A percentile compares a stretch with the other conserved stretches of the same genome.
Conservation (phyloP, 2,797 vertebrate species). For the Alectoris magna region DNA sequence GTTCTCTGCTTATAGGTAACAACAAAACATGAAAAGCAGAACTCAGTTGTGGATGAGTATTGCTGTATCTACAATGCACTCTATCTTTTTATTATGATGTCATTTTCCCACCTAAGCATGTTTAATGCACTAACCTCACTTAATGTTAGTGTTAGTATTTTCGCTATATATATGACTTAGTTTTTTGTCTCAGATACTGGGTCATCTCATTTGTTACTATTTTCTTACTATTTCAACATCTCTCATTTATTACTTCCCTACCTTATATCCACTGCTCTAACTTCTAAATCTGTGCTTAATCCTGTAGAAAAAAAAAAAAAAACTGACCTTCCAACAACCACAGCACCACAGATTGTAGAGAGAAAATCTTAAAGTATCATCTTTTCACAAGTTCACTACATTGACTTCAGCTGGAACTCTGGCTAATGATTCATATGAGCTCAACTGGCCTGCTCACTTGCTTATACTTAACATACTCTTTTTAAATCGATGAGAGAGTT, state of each 20-base stretch:
- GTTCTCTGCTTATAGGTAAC: neutral
- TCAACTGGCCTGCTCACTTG: accelerated
- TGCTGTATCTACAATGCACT: neutral
- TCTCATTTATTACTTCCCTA: neutral
- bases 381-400: neutral
- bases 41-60: neutral
- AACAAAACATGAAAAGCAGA: neutral
- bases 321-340: neutral
- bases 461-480: neutral
- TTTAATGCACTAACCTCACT: neutral
- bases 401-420: neutral
- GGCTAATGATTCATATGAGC: neutral
- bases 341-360: neutral
- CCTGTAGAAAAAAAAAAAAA: neutral
- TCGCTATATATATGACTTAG: neutral
- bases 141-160: neutral
- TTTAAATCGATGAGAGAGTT: neutral
- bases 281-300: neutral
- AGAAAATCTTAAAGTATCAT: neutral
- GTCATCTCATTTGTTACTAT: neutral
- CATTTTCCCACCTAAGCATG: neutral
- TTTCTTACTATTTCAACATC: neutral
- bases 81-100: neutral
- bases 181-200: neutral
- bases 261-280: neutral